Evolutionary conservation across 2,797 vertebrate genomes (phyloP), one percentile per base, ranked within the genome.

Genomic region (Pagetopsis macropterus): DNA sequence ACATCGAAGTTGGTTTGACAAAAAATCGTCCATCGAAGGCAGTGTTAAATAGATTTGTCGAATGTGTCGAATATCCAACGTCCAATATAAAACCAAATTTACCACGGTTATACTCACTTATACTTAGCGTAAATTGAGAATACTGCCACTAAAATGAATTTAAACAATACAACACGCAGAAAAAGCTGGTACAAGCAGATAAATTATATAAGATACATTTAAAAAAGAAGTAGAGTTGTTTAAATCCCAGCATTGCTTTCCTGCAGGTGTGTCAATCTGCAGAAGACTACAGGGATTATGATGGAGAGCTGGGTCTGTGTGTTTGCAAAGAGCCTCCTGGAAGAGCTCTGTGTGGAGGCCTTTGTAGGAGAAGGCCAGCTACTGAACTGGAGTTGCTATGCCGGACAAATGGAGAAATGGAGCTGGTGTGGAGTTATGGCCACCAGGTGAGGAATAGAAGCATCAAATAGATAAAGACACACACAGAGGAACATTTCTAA

Each of bases 221-320:
- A 0, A 49, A 37, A 44, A 51, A 51, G 7, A 1, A 37, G 12
- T 23, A 9, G 1, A 51, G 33, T 61, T 31, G 13, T 46, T 2
- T 3, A 31, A 17, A 52, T 33, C 14, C 1, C 13, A 19, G 14
- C 9, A 11, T 43, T 65, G 19, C 45, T 72, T 44, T 73, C 40
- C 43, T 67, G 43, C 86, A 99, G 98, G 97, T 97, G 19, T 98
- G 97, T 77, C 72, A 72, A 3, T 74, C 58, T 15, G 92, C 94
- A 16, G 83, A 81, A 23, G 93, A 96, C 46, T 96, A 94, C 56
- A 84, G 5, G 27, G 96, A 95, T 48, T 97, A 94, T 1, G 95
- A 98, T 65, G 90, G 84, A 60, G 81, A 88, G 41, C 92, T 99
- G 1, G 96, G 97, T 0, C 92, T 99, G 69, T 99, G 96, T 70